Percentiles rank a stretch among this genome's conserved stretches.
Conservation (phyloP, 1,140 invertebrate species). For the Drosophila leontia region DNA sequence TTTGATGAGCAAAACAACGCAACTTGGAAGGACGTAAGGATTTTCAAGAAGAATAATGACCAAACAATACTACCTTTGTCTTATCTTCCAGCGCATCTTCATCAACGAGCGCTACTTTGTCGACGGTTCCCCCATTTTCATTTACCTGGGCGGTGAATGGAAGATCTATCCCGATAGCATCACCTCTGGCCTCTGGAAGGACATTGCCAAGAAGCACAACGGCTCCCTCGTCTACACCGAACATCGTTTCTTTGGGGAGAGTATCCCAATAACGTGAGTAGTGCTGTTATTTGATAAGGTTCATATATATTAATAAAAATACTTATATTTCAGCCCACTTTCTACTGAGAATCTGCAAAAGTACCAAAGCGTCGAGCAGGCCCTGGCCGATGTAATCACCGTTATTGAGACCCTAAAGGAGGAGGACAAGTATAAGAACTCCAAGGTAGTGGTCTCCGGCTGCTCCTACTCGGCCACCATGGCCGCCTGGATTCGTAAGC, state of each 20-base stretch:
- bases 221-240: slow-evolving; percentile 90
- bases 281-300: not conserved
- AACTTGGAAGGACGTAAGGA: slow-evolving; percentile 88
- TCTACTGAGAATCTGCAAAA: slow-evolving; percentile 87
- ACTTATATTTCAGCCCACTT: slow-evolving; percentile 66
- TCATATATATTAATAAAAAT: not conserved
- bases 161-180: slow-evolving; percentile 86
- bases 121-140: slow-evolving; percentile 85
- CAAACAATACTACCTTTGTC: not conserved
- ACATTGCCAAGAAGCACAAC: slow-evolving; percentile 87
- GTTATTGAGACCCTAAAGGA: slow-evolving; percentile 88
- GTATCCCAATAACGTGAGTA: slow-evolving; percentile 89
- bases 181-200: slow-evolving; percentile 86
- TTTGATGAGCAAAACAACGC: slow-evolving; percentile 88
- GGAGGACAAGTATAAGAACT: slow-evolving; percentile 74
- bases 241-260: slow-evolving; percentile 93
- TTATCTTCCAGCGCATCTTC: slow-evolving; percentile 82
- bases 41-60: not conserved
- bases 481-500: slow-evolving; percentile 90
- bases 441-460: slow-evolving; percentile 88
- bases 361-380: slow-evolving; percentile 91
- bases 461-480: slow-evolving; percentile 93
- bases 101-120: slow-evolving; percentile 88
- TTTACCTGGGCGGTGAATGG: slow-evolving; percentile 90
- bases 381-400: slow-evolving; percentile 90